Conservation (phyloP, 2,888 invertebrate species). For the Torymus texanus region DNA sequence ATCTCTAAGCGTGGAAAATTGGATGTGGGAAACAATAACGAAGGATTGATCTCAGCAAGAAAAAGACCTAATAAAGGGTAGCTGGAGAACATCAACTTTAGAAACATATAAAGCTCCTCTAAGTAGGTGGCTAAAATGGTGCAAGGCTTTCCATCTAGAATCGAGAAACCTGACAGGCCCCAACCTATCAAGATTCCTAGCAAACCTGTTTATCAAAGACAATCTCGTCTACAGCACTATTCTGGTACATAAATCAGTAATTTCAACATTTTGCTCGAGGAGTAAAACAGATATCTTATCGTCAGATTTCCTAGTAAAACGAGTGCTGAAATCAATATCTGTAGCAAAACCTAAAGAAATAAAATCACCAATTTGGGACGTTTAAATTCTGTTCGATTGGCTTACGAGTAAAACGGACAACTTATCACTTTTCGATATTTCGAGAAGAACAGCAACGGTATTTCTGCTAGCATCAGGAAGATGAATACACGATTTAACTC, state of each 20-base stretch:
- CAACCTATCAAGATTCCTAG: constrained; percentile 59
- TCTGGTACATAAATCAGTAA: constrained; percentile 57
- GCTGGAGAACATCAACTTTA: constrained; percentile 56
- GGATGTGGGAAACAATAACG: constrained; percentile 49
- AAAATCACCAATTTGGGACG: constrained; percentile 54
- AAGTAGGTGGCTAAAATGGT: constrained; percentile 56
- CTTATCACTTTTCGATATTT: constrained; percentile 56
- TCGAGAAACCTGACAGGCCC: constrained; percentile 20
- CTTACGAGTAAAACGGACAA: constrained; percentile 37
- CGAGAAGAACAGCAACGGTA: constrained; percentile 56
- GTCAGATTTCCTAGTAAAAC: constrained; percentile 51
- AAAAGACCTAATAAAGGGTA: constrained; percentile 27
- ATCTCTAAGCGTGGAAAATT: constrained; percentile 57
- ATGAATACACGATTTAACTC: constrained; percentile 57
- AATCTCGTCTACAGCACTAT: constrained; percentile 55
- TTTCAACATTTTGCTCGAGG: constrained; percentile 54
- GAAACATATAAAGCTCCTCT: constrained; percentile 56
- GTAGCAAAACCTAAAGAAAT: constrained; percentile 49
- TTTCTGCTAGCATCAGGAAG: constrained; percentile 56
- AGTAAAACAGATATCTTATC: constrained; percentile 21
- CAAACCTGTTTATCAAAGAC: constrained; percentile 48
- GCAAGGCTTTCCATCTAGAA: constrained; percentile 4
- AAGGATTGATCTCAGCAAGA: constrained; percentile 46
- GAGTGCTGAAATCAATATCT: constrained; percentile 34
- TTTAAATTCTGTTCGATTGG: constrained; percentile 54